Conservation (phyloP, 2,888 invertebrate species). For the Amphipyra berbera region DNA sequence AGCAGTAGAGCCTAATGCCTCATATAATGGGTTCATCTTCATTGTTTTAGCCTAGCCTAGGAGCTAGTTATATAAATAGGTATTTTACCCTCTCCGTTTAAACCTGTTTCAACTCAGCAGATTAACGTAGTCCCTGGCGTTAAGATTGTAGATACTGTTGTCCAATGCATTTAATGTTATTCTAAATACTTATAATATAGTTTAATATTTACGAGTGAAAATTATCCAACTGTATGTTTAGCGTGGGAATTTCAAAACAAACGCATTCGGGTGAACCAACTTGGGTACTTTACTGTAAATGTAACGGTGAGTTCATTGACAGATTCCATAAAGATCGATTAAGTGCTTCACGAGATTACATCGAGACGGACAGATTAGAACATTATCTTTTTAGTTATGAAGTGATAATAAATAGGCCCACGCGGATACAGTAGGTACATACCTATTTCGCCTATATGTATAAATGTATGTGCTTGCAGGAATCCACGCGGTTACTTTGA, state of each 20-base stretch:
- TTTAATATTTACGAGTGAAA: slow-evolving; percentile 7
- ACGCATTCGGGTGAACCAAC: slow-evolving; percentile 21
- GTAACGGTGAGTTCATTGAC: slow-evolving; percentile 36
- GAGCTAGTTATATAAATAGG: too few species aligned
- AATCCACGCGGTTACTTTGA: slow-evolving; percentile 52
- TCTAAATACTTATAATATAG: too few species aligned
- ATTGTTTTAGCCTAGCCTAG: slow-evolving; percentile 18
- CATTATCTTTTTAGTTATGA: slow-evolving; percentile 12
- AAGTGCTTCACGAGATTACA: slow-evolving; percentile 31
- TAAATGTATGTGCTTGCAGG: too few species aligned
- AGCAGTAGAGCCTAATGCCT: neutral
- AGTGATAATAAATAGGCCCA: slow-evolving; percentile 23
- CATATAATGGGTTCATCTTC: slow-evolving; percentile 1
- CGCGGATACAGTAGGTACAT: slow-evolving; percentile 1
- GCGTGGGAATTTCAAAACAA: slow-evolving; percentile 39
- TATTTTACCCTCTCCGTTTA: neutral
- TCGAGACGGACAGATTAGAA: slow-evolving; percentile 26
- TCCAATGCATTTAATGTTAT: slow-evolving; percentile 12
- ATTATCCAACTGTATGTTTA: slow-evolving; percentile 12
- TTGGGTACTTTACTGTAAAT: slow-evolving; percentile 35
- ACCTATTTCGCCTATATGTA: slow-evolving; percentile 8
- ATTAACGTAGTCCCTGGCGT: slow-evolving; percentile 26
- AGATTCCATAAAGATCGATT: slow-evolving; percentile 9
- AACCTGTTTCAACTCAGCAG: slow-evolving; percentile 38
- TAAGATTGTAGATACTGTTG: slow-evolving; percentile 35